Conservation (phyloP, 2,797 vertebrate genomes). For the Fratercula arctica region DNA sequence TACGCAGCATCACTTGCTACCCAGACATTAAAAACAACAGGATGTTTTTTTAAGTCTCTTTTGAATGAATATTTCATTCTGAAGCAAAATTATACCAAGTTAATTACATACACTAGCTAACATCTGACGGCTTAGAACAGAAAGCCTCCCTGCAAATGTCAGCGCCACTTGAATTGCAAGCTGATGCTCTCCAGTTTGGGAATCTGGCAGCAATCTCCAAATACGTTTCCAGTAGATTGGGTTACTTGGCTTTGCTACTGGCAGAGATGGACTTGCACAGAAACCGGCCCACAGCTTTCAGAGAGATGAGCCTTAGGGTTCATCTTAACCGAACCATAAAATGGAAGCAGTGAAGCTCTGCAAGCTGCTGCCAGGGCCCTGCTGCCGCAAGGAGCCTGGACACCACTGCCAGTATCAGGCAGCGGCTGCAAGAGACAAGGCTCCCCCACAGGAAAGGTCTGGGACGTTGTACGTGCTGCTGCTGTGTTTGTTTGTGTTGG, state of each 20-base stretch:
- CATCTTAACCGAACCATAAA: not conserved
- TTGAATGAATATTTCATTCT: constrained; percentile 63
- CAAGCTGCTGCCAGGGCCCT: not conserved
- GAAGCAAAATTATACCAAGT: constrained; percentile 56
- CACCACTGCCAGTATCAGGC: not conserved
- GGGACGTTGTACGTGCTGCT: not conserved
- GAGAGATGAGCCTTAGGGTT: not conserved
- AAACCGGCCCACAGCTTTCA: not conserved
- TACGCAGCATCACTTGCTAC: constrained; percentile 16
- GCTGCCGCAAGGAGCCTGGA: not conserved
- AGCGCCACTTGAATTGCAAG: constrained; percentile 17
- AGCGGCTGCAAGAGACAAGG: not conserved
- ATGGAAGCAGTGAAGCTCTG: not conserved
- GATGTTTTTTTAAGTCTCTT: constrained; percentile 20
- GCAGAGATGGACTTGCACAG: not conserved
- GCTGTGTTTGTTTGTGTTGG: not conserved
- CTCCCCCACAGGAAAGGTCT: not conserved
- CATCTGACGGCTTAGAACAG: constrained; percentile 32
- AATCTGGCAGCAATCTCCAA: constrained; percentile 1
- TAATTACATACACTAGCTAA: constrained; percentile 62
- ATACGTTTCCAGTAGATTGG: not conserved
- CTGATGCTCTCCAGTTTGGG: constrained; percentile 12
- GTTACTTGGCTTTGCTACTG: not conserved
- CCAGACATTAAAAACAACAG: not conserved
- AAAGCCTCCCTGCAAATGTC: constrained; percentile 23